Base-by-base conservation (phyloP, 2,888 invertebrate species). In the Anoplius nigerrimus region DNA sequence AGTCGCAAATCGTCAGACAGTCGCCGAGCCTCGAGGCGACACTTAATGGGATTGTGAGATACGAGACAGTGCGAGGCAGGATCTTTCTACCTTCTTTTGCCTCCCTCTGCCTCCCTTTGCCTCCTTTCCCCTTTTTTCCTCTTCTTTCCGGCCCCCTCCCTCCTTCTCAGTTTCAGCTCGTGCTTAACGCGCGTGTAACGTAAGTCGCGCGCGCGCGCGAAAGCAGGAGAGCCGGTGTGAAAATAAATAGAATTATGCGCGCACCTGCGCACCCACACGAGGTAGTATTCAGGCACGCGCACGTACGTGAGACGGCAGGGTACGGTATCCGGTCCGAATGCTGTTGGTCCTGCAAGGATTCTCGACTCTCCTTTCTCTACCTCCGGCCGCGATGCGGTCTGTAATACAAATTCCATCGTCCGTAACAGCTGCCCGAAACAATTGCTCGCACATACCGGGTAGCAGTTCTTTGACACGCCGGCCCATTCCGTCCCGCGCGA, bases 1-100 rank as follows among this genome's bases (percentile, higher is more conserved):
- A 34, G 59, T 57, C 11, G 34, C 34, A 34, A 34, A 34, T 34
- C 34, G 34, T 34, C 34, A 34, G 34, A 34, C 34, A 34, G 34
- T 34, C 34, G 34, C 1, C 11, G 34, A 34, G 34, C 11, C 34
- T 34, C 11, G 34, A 6, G 66, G 59, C 62, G 46, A 48, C 59
- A 43, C 58, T 66, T 83, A 82, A 83, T 79, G 75, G 79, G 75
- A 76, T 82, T 71, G 78, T 80, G 77, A 83, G 80, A 79, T 82
- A 82, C 76, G 83, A 79, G 82, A 79, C 81, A 78, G 76, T 71
- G 62, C 62, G 71, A 66, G 67, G 48, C 42, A 48, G 45, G 18
- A 18, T 22, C 58, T 58, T 42, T 18, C 18, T 58, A 34, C 16
- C 43, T 18, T 24, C 43, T 21, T 43, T 13, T 18, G n/a, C n/a